Conservation (phyloP, 2,888 invertebrate species). For the Stomorhina lunata region DNA sequence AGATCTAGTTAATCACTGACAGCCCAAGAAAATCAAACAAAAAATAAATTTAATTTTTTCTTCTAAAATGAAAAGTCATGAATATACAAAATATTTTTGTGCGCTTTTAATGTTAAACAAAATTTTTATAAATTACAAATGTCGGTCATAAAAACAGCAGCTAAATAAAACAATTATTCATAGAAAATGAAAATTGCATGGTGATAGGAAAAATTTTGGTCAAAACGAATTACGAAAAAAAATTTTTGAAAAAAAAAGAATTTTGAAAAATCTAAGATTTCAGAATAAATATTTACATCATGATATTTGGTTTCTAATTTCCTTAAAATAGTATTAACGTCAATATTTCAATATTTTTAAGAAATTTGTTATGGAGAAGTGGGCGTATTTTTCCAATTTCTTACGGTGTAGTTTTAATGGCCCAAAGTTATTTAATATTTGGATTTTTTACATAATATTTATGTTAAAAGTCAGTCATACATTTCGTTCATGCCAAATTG, state of each 20-base stretch:
- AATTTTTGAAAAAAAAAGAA: not conserved
- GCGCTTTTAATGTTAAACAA: not conserved
- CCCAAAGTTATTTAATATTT: conserved; percentile 12
- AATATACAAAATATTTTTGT: not conserved
- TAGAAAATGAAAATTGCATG: not conserved
- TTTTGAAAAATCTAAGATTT: not conserved
- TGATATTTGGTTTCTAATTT: not conserved
- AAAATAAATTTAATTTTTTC: not conserved
- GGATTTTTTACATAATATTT: not conserved
- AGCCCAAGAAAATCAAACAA: not conserved
- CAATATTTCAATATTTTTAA: too few relatives aligned
- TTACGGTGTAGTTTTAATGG: not conserved
- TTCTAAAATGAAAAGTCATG: not conserved
- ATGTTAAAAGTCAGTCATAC: conserved; percentile 2
- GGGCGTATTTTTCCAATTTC: conserved; percentile 1
- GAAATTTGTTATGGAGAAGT: too few relatives aligned
- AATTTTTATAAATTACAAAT: conserved; percentile 35
- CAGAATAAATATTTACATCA: not conserved
- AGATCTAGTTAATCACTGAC: conserved; percentile 15
- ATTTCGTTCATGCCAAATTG: conserved; percentile 25
- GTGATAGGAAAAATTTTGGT: not conserved
- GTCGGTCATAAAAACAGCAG: conserved; percentile 21
- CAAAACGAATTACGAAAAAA: not conserved
- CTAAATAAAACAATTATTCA: conserved; percentile 20
- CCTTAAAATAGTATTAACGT: too few relatives aligned